phyloP scores from a whole-genome alignment of 1,140 invertebrate genomes.

The Psix sp. region DNA sequence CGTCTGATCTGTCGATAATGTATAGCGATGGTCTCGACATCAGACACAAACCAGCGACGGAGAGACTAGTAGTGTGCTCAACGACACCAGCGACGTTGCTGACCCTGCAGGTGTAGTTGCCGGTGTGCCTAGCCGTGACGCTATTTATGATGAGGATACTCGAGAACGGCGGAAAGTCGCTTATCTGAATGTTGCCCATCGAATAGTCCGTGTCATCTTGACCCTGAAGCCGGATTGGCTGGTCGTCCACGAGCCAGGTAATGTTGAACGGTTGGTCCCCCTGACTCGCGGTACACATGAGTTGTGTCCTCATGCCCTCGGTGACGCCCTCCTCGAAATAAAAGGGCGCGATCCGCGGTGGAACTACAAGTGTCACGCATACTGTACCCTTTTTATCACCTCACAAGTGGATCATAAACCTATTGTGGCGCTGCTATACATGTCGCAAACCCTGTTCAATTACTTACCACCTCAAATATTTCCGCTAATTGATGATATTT shows the following conservation, averaged over 20 bases:
- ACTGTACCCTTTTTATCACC: conserved; percentile 35
- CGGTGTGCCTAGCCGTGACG: conserved; percentile 80
- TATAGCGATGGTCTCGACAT: conserved; percentile 34
- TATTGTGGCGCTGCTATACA: no score
- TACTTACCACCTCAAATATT: conserved; percentile 20
- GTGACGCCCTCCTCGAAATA: conserved; percentile 78
- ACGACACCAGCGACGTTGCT: conserved; percentile 79
- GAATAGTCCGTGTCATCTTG: conserved; percentile 55
- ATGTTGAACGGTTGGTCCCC: conserved; percentile 80
- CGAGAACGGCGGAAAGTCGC: conserved; percentile 76
- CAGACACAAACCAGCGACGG: conserved; percentile 78
- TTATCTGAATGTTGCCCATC: conserved; percentile 74
- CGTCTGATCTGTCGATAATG: conserved; percentile 43
- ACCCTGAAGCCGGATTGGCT: conserved; percentile 66
- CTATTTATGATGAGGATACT: conserved; percentile 81
- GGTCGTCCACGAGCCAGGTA: conserved; percentile 80
- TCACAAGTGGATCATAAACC: background rate
- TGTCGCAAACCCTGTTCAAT: no score
- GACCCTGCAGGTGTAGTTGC: conserved; percentile 83
- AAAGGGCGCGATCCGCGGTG: conserved; percentile 80
- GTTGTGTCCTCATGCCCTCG: conserved; percentile 81
- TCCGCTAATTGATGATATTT: background rate
- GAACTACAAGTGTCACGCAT: conserved; percentile 77
- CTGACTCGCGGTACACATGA: conserved; percentile 81
- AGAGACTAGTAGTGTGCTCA: conserved; percentile 80